Evolutionary conservation across 1,140 invertebrate genomes (phyloP).

Genomic region (Brachionus rotundiformis): DNA sequence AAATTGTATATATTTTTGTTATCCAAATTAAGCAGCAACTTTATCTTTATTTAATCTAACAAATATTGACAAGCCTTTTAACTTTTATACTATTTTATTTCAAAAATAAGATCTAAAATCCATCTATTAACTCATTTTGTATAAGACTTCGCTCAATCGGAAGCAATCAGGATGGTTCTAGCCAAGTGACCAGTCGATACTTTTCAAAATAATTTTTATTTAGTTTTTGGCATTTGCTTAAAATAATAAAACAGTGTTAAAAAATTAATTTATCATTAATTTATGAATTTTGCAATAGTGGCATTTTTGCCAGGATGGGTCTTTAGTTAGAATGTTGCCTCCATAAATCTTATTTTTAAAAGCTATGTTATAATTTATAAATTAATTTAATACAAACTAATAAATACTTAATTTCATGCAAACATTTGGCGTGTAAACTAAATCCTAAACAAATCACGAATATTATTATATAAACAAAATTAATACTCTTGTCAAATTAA

Average conservation of each 20-base stretch:
- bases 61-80: background rate
- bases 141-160: background rate
- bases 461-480: background rate
- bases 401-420: background rate
- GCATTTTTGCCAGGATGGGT: too few species aligned
- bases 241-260: too few species aligned
- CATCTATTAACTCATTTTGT: background rate
- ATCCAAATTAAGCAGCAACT: background rate
- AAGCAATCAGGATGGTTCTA: too few species aligned
- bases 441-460: background rate
- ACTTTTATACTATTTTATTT: background rate
- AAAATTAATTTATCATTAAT: too few species aligned
- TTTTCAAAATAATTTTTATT: too few species aligned
- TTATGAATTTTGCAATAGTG: too few species aligned
- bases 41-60: background rate
- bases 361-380: background rate
- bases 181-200: too few species aligned
- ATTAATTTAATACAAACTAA: background rate
- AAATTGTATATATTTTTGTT: background rate
- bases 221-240: too few species aligned
- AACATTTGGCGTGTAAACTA: slow-evolving; percentile 3
- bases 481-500: background rate
- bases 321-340: too few species aligned
- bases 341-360: background rate
- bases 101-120: background rate